phyloP scores from a whole-genome alignment of 2,797 vertebrate genomes.

The Pseudochromis fuscus region DNA sequence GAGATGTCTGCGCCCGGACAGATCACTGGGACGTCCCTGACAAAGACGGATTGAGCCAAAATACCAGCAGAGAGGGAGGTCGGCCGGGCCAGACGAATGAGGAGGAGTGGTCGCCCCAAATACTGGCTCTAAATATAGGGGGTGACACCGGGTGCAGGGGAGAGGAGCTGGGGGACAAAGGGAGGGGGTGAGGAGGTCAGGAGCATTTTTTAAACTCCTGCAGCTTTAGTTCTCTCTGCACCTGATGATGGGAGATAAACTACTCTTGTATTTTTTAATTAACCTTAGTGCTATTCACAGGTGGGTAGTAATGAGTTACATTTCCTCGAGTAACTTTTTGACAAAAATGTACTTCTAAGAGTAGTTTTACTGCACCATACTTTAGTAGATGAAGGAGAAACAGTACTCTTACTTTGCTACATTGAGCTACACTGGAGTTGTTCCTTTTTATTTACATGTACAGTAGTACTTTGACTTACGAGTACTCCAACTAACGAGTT shows the following conservation, averaged over 20 bases:
- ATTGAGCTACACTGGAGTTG: too few relatives aligned
- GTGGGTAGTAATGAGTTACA: too few relatives aligned
- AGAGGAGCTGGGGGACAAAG: conserved; percentile 48
- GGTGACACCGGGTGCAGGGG: conserved; percentile 34
- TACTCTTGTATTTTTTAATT: not conserved
- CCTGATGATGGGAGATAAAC: conserved; percentile 33
- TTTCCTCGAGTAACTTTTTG: too few relatives aligned
- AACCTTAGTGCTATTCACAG: too few relatives aligned
- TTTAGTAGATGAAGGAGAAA: too few relatives aligned
- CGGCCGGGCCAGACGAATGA: not conserved
- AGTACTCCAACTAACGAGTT: too few relatives aligned
- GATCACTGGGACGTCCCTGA: conserved; percentile 61
- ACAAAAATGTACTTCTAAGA: too few relatives aligned
- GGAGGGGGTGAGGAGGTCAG: conserved; percentile 24
- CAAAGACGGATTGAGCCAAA: conserved; percentile 76
- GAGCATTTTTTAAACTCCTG: conserved; percentile 31
- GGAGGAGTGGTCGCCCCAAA: conserved; percentile 52
- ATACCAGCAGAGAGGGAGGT: conserved; percentile 57
- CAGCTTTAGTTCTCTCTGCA: conserved; percentile 43
- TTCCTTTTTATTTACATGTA: too few relatives aligned
- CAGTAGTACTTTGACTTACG: too few relatives aligned
- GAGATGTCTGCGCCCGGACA: conserved; percentile 74
- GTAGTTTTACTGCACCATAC: too few relatives aligned
- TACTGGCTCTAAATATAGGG: conserved; percentile 73
- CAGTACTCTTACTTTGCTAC: too few relatives aligned